Evolutionary conservation across 2,888 invertebrate genomes (phyloP), one percentile per base, ranked within the genome.

Genomic region (Imbricaverruca yamaguchii): DNA sequence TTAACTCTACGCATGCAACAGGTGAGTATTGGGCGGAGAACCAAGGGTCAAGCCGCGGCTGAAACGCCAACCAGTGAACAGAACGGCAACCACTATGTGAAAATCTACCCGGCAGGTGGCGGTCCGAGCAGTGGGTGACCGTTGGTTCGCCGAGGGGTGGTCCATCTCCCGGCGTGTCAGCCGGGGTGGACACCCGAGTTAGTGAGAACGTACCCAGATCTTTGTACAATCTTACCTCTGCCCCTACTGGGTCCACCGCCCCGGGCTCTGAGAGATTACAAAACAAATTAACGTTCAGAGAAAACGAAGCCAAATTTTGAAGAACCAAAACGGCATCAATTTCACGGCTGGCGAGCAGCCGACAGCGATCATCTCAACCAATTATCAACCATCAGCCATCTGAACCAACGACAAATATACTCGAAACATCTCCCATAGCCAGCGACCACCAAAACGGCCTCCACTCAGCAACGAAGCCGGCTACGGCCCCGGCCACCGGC

Each of bases 1-100:
- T 6, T n/a, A n/a, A 67, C 9, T n/a, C 39, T 21, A 11, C 25
- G 15, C 67, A 67, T 67, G 67, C 67, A 25, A 13, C 25, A 25
- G 25, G 67, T 67, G 67, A 67, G 65, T 23, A 65, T 23, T 9
- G 9, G 23, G 10, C 65, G 65, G n/a, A 23, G 65, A 23, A 65
- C 65, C 65, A 65, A 23, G 23, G 7, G 98, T 81, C 98, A 97
- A 83, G 92, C 98, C 86, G 23, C 93, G 94, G 88, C 90, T 95
- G 86, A 97, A 97, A 89, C 93, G 94, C 88, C 93, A 94, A 84
- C 91, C 93, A 85, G 93, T 93, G 79, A 94, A 93, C 90, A 91
- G 91, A 84, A 85, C 23, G 21, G 53, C 18, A 21, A 74, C 53
- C 18, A 74, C 74, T 0, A 18, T 3, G 10, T 23, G 0, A n/a